Evolutionary conservation across 2,888 invertebrate species (phyloP).

Genomic region (Ichneumoninae sp.): DNA sequence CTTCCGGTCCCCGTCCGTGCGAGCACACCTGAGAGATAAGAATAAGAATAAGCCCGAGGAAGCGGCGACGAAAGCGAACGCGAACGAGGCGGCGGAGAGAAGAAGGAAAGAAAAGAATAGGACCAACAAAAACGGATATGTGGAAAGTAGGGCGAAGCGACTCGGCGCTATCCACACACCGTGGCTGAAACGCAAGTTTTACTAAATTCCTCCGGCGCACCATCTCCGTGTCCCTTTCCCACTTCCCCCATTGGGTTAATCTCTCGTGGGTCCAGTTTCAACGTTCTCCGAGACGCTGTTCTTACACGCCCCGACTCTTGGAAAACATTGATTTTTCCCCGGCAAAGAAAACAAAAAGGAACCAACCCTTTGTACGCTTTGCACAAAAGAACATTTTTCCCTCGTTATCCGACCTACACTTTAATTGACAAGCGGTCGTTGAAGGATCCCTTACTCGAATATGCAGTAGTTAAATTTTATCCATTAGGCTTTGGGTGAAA

Average conservation of each 20-base stretch:
- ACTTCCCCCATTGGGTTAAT: conserved; percentile 52
- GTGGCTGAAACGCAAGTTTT: conserved; percentile 65
- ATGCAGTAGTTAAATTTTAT: conserved; percentile 76
- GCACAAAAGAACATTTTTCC: neutral
- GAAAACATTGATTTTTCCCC: conserved; percentile 1
- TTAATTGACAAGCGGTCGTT: neutral
- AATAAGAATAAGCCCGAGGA: conserved; percentile 59
- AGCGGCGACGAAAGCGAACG: conserved; percentile 25
- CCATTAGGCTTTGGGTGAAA: conserved; percentile 67
- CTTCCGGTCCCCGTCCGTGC: conserved; percentile 14
- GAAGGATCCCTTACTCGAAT: conserved; percentile 52
- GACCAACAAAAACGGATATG: conserved; percentile 1
- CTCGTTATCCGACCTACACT: neutral
- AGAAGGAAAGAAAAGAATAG: conserved; percentile 29
- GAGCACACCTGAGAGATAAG: conserved; percentile 61
- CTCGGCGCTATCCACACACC: conserved; percentile 28
- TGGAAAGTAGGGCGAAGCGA: conserved; percentile 49
- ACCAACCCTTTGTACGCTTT: neutral
- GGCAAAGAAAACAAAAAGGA: neutral
- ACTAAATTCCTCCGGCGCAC: conserved; percentile 51
- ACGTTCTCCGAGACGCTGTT: conserved; percentile 32
- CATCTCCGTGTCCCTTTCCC: conserved; percentile 17
- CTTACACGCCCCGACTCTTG: conserved; percentile 34
- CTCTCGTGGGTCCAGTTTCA: conserved; percentile 58
- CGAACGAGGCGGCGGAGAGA: conserved; percentile 15